phyloP scores from a whole-genome alignment of 2,797 vertebrate species.

The Nyctalus aviator region DNA sequence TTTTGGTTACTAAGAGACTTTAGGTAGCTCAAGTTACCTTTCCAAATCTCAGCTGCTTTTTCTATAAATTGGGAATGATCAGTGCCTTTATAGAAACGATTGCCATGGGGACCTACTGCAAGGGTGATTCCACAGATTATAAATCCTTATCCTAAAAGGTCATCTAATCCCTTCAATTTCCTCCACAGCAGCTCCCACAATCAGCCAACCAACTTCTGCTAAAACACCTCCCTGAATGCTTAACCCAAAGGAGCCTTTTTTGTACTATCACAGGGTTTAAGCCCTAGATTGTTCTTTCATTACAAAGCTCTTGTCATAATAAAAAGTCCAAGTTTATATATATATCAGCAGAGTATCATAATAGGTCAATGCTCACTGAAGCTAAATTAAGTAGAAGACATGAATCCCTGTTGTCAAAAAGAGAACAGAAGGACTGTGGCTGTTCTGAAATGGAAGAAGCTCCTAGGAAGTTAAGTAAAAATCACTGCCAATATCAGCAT shows the following conservation, averaged over 20 bases:
- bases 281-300: conserved; percentile 21
- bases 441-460: conserved; percentile 56
- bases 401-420: neutral
- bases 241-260: conserved; percentile 5
- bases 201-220: conserved; percentile 26
- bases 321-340: conserved; percentile 34
- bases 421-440: neutral
- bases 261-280: conserved; percentile 53
- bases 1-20: conserved; percentile 34
- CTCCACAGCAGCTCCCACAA: neutral
- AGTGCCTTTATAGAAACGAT: conserved; percentile 51
- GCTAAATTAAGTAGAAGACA: conserved; percentile 61
- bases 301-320: conserved; percentile 33
- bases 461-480: conserved; percentile 74
- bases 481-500: conserved; percentile 52
- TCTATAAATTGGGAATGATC: conserved; percentile 40
- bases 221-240: neutral
- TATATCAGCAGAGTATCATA: neutral
- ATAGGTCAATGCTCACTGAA: conserved; percentile 24
- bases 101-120: neutral
- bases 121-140: conserved; percentile 13
- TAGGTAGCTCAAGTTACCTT: neutral
- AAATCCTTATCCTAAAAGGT: conserved; percentile 16
- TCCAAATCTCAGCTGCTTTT: conserved; percentile 45
- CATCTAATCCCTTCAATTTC: conserved; percentile 20